Base-by-base conservation (phyloP, 2,113 vertebrate species). In the Pteruthius melanotis region DNA sequence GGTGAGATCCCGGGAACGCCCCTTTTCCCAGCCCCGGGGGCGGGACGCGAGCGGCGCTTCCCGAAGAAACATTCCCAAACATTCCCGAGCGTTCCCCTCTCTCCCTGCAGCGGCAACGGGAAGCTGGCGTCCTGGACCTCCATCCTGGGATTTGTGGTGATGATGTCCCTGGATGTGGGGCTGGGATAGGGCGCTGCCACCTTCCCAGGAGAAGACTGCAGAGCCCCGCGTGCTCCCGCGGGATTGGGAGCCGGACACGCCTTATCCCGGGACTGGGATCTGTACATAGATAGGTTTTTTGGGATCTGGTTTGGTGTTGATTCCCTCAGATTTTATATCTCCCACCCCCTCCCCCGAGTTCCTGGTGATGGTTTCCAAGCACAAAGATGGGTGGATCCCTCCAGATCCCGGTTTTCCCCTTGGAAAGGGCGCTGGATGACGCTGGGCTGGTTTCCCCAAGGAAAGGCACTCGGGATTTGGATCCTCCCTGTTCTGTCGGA, bases 131-230 rank as follows among this genome's bases (percentile, higher is more conserved):
- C 99, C 70, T 99, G 99, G 99, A 99, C 98, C 26, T 98, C 98
- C 33, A 98, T 99, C 61, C 61, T 99, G 69, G 99, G 99, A 15
- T 99, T 99, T 7, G 98, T 99, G 69, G 99, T 99, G 96, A 99
- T 99, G 99, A 99, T 99, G 99, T 99, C 99, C 33, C 96, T 99
- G 83, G 99, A 99, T 0, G 99, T 99, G 5, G 99, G 99, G 33
- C 98, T 99, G 33, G 98, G 99, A 52, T 99, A 98, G 98, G 13
- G 74, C 20, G 8, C 35, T 0, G 2, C 1, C 1, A 40, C 3
- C 0, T 1, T 21, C 56, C 74, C 83, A 7, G 86, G 57, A 95
- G 76, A 24, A 54, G 87, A 64, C 47, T 6, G 31, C 83, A 5
- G 82, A 95, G 31, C 70, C 74, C n/a, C 23, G 24, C 5, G 45